Percentiles rank a stretch among this genome's conserved stretches.
Evolutionary conservation across 1,140 invertebrate genomes (phyloP).

Genomic region (Dendrolimus kikuchii): DNA sequence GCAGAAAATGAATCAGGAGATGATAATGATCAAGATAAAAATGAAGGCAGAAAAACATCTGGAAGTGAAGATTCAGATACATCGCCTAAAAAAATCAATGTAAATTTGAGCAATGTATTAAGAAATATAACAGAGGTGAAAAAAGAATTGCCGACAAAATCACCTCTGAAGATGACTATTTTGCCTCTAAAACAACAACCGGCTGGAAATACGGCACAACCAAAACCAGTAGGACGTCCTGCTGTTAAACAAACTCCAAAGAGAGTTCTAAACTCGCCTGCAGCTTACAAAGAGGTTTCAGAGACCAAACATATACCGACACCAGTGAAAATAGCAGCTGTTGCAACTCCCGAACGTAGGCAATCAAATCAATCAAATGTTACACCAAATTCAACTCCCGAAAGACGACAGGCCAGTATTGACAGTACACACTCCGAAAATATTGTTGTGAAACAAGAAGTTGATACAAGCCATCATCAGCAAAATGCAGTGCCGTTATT

Average conservation of each 20-base stretch:
- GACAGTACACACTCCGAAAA: constrained; percentile 21
- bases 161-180: background rate
- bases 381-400: constrained; percentile 16
- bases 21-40: constrained; percentile 19
- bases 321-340: constrained; percentile 15
- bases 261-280: constrained; percentile 31
- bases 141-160: no score
- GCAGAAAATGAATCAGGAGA: constrained; percentile 39
- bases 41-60: constrained; percentile 22
- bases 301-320: constrained; percentile 7
- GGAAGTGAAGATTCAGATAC: constrained; percentile 37
- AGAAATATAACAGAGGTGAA: constrained; percentile 25
- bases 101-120: constrained; percentile 9
- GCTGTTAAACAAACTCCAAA: constrained; percentile 60
- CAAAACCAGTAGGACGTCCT: constrained; percentile 30
- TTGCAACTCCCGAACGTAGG: constrained; percentile 11
- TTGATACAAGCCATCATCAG: constrained; percentile 14
- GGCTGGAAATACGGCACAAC: constrained; percentile 16
- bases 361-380: background rate
- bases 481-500: constrained; percentile 32
- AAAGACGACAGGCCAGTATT: constrained; percentile 28
- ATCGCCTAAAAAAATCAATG: constrained; percentile 5
- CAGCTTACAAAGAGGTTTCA: constrained; percentile 21
- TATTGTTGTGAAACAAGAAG: constrained; percentile 55
- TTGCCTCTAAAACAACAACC: constrained; percentile 2